Base-by-base conservation (phyloP, 1,140 invertebrate genomes). In the Zeugodacus cucurbitae region DNA sequence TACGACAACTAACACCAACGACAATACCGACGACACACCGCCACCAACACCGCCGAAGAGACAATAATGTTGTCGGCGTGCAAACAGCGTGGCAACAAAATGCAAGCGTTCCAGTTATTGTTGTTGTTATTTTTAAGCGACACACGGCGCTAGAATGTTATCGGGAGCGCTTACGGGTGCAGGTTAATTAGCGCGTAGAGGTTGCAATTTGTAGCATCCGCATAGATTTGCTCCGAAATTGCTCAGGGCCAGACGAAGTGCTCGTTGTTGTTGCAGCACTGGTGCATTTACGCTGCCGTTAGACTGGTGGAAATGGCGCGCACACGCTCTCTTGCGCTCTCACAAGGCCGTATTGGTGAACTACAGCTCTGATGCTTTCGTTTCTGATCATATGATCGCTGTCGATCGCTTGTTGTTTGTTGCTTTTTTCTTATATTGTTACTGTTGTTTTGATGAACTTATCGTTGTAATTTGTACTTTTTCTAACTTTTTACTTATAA, bases 401-500 rank as follows among this genome's bases (percentile, higher is more conserved):
- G 34, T 4, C 14, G 37, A n/a, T 29, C 34, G 74, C 6, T 48
- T 29, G 20, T 8, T 14, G 11, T 14, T 17, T 14, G 48, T 14
- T 87, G 57, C 57, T 58, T n/a, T 32, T 86, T 85, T 62, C 58
- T 62, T 62, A 62, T 62, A 26, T 62, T 62, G 58, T 54, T 78
- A 20, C 5, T 85, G 78, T 54, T 85, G 41, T 44, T 58, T 58
- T 87, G 26, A 59, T 87, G 54, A 87, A 26, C 58, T 58, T 87
- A 62, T 87, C 34, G 85, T 87, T 58, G 85, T 87, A 59, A 62
- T 87, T 87, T 58, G 58, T 87, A 87, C 54, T 59, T 87, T 87
- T 59, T 59, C 85, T 37, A 41, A 62, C 17, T 87, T 62, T 87
- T 87, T 82, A 29, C 74, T 82, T 82, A 82, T 48, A 48, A n/a